These are phyloP conservation scores for Diloba caeruleocephala DNA, from an alignment of 2,888 invertebrate genomes.

Conservation along the genomic window DNA sequence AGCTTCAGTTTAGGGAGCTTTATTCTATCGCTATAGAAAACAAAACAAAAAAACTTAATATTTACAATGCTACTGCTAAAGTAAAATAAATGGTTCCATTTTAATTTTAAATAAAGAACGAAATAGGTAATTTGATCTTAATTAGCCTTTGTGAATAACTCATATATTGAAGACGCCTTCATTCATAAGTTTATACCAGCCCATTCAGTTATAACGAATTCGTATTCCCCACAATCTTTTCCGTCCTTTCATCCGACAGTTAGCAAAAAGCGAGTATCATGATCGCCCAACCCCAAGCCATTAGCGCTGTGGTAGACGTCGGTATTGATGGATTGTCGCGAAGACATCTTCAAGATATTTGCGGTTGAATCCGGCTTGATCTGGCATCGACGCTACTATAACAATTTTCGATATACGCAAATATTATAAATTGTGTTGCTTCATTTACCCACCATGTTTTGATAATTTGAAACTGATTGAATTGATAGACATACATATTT, in stretches of 20 bases:
- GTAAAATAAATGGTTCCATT: too few species aligned
- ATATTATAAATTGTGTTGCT: not conserved
- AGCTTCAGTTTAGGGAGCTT: too few species aligned
- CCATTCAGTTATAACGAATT: slow-evolving; percentile 43
- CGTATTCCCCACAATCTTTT: slow-evolving; percentile 39
- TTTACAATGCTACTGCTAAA: too few species aligned
- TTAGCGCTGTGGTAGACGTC: slow-evolving; percentile 59
- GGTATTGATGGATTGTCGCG: slow-evolving; percentile 60
- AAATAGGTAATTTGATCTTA: too few species aligned
- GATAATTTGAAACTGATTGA: too few species aligned
- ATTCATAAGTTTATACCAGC: slow-evolving; percentile 33
- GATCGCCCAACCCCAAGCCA: slow-evolving; percentile 48
- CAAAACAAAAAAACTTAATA: too few species aligned
- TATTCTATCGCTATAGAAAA: too few species aligned
- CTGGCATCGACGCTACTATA: slow-evolving; percentile 7
- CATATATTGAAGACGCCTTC: slow-evolving; percentile 26
- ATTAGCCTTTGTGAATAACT: slow-evolving; percentile 9
- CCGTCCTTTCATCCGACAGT: slow-evolving; percentile 37
- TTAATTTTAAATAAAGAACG: too few species aligned
- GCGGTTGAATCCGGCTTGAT: slow-evolving; percentile 39
- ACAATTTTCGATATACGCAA: slow-evolving; percentile 22
- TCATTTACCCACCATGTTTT: too few species aligned
- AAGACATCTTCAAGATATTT: slow-evolving; percentile 49
- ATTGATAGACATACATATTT: too few species aligned
- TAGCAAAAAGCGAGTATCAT: slow-evolving; percentile 46